Percentiles rank a stretch among this genome's conserved stretches.
Conservation (phyloP, 2,888 invertebrate species). For the Drosophila neotestacea region DNA sequence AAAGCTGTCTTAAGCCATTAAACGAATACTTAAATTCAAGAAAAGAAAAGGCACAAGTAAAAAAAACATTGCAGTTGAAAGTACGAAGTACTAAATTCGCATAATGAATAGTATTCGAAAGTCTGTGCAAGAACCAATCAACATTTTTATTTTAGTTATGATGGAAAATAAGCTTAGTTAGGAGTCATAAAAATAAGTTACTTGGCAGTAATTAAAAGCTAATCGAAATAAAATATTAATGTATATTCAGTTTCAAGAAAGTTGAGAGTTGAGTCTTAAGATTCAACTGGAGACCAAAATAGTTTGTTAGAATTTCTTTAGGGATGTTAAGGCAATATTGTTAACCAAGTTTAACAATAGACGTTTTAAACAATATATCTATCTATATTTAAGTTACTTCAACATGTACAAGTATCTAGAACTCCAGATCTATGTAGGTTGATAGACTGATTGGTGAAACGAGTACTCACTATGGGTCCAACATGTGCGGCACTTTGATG, state of each 20-base stretch:
- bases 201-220: too few relatives aligned
- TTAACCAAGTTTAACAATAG: too few relatives aligned
- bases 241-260: too few relatives aligned
- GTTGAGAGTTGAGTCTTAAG: too few relatives aligned
- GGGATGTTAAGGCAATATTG: too few relatives aligned
- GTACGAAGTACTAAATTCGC: not conserved
- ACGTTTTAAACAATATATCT: too few relatives aligned
- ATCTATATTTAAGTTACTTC: not conserved
- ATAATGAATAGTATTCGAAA: not conserved
- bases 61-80: not conserved
- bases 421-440: slow-evolving; percentile 2
- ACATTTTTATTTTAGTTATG: not conserved
- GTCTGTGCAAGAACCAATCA: not conserved
- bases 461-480: slow-evolving; percentile 7
- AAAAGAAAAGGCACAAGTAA: slow-evolving; percentile 7
- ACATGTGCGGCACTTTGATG: slow-evolving; percentile 24
- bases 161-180: too few relatives aligned
- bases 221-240: too few relatives aligned
- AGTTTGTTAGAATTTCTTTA: too few relatives aligned
- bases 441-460: slow-evolving; percentile 9
- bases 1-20: not conserved
- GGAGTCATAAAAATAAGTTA: too few relatives aligned
- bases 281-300: too few relatives aligned
- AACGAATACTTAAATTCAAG: not conserved
- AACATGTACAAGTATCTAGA: not conserved